Percentiles rank a stretch among this genome's conserved stretches.
Evolutionary conservation across 2,888 invertebrate species (phyloP).

Genomic region (Drosophila diplacantha): DNA sequence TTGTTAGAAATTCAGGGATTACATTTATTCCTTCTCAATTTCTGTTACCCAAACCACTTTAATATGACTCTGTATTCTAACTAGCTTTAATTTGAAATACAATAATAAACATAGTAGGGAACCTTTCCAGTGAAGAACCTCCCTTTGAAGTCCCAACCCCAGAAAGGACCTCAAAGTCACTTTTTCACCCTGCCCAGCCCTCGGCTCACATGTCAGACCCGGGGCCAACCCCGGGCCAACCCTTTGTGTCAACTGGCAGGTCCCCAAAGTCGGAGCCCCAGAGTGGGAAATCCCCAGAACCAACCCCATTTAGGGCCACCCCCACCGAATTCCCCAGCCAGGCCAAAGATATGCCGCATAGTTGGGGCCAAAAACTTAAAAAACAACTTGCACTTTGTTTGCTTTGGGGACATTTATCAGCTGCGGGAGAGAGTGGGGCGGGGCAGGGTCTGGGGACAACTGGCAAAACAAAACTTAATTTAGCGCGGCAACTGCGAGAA

Average conservation of each 20-base stretch:
- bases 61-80: neutral
- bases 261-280: slow-evolving; percentile 50
- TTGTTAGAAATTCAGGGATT: neutral
- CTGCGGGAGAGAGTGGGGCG: slow-evolving; percentile 10
- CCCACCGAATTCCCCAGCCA: slow-evolving; percentile 34
- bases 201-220: slow-evolving; percentile 22
- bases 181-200: neutral
- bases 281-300: slow-evolving; percentile 2
- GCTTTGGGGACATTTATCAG: slow-evolving; percentile 73
- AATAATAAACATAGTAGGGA: neutral
- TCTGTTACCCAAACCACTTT: neutral
- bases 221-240: slow-evolving; percentile 31
- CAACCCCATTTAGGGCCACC: neutral
- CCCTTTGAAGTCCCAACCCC: slow-evolving; percentile 21
- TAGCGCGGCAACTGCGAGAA: slow-evolving; percentile 60
- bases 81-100: neutral
- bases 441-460: slow-evolving; percentile 34
- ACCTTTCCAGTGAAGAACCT: neutral
- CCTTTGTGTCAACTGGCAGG: slow-evolving; percentile 51
- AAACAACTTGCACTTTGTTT: slow-evolving; percentile 71
- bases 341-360: slow-evolving; percentile 66
- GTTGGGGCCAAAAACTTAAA: slow-evolving; percentile 65
- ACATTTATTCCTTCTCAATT: neutral
- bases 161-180: slow-evolving; percentile 10
- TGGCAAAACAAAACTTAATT: slow-evolving; percentile 66